phyloP scores from a whole-genome alignment of 2,888 invertebrate genomes.

The Agrotis ipsilon region DNA sequence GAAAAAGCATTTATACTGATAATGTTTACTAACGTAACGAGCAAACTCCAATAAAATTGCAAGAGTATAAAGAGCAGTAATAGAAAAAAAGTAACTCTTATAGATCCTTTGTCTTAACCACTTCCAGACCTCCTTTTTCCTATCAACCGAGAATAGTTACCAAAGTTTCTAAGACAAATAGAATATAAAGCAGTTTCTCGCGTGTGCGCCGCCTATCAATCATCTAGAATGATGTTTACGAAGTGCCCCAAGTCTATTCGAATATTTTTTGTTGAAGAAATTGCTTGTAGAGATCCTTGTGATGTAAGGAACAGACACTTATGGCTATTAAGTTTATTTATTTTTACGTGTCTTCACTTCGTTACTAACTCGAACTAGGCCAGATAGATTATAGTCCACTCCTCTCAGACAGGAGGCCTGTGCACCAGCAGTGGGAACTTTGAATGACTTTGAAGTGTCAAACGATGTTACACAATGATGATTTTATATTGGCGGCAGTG shows the following conservation, averaged over 20 bases:
- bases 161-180: slow-evolving; percentile 79
- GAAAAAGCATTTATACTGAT: too few species aligned
- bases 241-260: slow-evolving; percentile 63
- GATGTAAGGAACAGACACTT: background rate
- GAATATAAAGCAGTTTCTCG: slow-evolving; percentile 79
- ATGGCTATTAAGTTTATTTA: background rate
- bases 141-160: slow-evolving; percentile 62
- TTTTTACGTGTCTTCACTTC: background rate
- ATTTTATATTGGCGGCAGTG: too few species aligned
- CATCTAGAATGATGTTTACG: slow-evolving; percentile 74
- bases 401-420: too few species aligned
- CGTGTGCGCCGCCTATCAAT: slow-evolving; percentile 80
- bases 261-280: slow-evolving; percentile 41
- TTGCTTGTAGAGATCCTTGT: slow-evolving; percentile 20
- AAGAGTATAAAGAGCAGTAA: too few species aligned
- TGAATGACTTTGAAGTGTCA: too few species aligned
- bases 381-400: too few species aligned
- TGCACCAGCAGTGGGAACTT: too few species aligned
- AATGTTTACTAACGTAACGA: too few species aligned
- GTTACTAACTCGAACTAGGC: too few species aligned
- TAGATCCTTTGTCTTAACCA: slow-evolving; percentile 1
- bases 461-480: too few species aligned
- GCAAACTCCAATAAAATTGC: too few species aligned
- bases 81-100: too few species aligned
- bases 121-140: slow-evolving; percentile 41